phyloP scores from a whole-genome alignment of 2,113 vertebrate species.

The Pelodiscus sinensis region DNA sequence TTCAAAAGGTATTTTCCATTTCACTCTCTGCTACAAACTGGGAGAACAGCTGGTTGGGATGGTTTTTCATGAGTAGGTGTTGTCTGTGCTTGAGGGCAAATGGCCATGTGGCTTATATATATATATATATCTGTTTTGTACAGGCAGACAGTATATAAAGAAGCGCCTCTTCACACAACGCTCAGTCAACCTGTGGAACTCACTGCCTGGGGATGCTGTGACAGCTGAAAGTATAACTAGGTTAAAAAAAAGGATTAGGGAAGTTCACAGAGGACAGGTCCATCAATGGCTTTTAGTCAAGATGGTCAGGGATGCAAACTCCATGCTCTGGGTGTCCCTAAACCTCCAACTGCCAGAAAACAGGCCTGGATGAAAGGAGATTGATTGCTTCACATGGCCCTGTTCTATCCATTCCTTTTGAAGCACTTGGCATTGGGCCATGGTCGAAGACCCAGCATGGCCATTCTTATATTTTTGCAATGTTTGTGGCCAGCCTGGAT shows the following conservation, averaged over 20 bases:
- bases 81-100: background rate
- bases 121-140: background rate
- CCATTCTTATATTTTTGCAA: background rate
- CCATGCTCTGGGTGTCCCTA: background rate
- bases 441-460: background rate
- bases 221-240: background rate
- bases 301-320: background rate
- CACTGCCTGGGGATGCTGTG: background rate
- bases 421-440: background rate
- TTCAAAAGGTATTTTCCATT: conserved; percentile 66
- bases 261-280: background rate
- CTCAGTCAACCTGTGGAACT: background rate
- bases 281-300: background rate
- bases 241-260: background rate
- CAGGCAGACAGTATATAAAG: background rate
- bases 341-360: background rate
- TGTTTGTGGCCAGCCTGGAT: background rate
- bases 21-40: conserved; percentile 17
- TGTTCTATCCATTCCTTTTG: background rate
- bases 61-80: background rate
- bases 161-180: background rate
- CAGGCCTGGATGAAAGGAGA: background rate
- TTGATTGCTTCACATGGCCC: background rate
- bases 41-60: conserved; percentile 29
- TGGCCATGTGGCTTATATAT: background rate